Percentiles rank a stretch among this genome's conserved stretches.
phyloP scores from a whole-genome alignment of 2,888 invertebrate species.

The Phaedon cochleariae region DNA sequence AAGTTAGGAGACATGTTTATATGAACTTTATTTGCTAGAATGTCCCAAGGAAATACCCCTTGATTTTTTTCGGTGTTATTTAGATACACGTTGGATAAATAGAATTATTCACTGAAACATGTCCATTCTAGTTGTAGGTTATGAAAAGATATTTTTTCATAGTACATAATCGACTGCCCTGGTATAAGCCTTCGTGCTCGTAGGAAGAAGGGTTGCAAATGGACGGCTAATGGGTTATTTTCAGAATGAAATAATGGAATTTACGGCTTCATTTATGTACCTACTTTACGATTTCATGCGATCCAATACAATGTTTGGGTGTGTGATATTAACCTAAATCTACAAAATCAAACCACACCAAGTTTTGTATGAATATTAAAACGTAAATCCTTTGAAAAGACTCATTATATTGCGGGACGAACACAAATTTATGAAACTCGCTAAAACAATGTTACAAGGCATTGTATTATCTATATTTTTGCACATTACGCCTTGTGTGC shows the following conservation, averaged over 20 bases:
- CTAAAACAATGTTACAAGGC: background rate
- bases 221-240: background rate
- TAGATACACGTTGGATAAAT: no score
- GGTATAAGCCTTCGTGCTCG: no score
- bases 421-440: background rate
- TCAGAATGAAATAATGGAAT: background rate
- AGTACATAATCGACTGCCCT: no score
- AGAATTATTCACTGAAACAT: no score
- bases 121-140: no score
- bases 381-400: background rate
- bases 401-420: no score
- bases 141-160: no score
- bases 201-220: background rate
- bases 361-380: background rate
- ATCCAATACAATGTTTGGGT: background rate
- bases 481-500: conserved; percentile 27
- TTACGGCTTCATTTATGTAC: background rate
- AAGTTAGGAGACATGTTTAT: no score
- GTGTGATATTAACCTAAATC: background rate
- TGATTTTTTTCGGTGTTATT: no score
- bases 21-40: no score
- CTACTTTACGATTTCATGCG: background rate
- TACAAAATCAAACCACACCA: background rate
- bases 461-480: conserved; percentile 23
- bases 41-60: no score